phyloP scores from a whole-genome alignment of 2,113 vertebrate species.

The Bettongia penicillata region DNA sequence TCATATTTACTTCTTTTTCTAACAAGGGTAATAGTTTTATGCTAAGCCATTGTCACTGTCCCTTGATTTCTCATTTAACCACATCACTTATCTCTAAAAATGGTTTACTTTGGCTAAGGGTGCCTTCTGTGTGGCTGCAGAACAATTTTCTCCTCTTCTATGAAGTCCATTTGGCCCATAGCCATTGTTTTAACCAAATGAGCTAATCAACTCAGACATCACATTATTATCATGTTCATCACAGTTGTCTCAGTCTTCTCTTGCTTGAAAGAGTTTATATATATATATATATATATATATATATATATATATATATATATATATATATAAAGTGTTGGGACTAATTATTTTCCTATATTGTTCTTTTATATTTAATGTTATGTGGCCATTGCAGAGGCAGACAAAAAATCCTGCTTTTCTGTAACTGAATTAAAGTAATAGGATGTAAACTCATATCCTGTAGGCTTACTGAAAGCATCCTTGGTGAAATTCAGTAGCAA shows the following conservation, averaged over 20 bases:
- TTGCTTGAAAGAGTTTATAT: neutral
- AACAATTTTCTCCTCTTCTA: neutral
- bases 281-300: neutral
- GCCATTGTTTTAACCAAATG: constrained; percentile 38
- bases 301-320: too few species aligned
- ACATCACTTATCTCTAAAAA: neutral
- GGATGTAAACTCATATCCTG: neutral
- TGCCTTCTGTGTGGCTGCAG: neutral
- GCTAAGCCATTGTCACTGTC: neutral
- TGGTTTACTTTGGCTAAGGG: constrained; percentile 26
- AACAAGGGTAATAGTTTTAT: neutral
- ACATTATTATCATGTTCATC: constrained; percentile 53
- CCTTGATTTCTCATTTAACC: neutral
- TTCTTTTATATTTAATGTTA: neutral
- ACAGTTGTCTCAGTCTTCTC: neutral
- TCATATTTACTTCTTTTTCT: neutral
- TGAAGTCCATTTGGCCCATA: constrained; percentile 44
- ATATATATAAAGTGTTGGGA: neutral
- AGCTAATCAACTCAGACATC: constrained; percentile 46
- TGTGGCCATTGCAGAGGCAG: too few species aligned
- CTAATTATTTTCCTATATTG: neutral
- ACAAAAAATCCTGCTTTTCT: neutral
- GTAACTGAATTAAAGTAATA: neutral
- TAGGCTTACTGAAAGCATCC: neutral
- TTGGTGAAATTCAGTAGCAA: neutral